Base-by-base conservation (phyloP, 2,113 vertebrate genomes). In the Sebastes schlegelii region DNA sequence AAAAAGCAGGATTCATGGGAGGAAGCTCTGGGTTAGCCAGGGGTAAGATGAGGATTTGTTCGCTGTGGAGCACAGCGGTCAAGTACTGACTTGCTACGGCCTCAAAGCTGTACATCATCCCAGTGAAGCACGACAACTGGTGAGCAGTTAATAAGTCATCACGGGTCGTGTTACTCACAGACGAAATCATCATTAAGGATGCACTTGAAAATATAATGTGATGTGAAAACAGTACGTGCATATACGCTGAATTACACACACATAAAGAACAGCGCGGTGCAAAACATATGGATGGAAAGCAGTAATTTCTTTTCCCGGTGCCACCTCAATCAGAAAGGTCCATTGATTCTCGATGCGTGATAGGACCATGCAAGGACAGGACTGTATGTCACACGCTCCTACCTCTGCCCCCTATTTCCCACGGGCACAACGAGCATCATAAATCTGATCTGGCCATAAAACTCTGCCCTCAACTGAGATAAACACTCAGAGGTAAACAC, bases 361-460 rank as follows among this genome's bases (percentile, higher is more conserved):
- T 26, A 11, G 74, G 54, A 43, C 58, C 74, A 40, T 34, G 62
- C 54, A 70, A 83, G 70, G 77, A 76, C 86, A 54, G 54, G 46
- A 26, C 86, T 61, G 57, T 74, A 88, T 88, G 82, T 85, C 85
- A 78, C 76, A 83, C 19, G 63, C 72, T 74, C 77, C 54, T 65
- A 79, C 62, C 77, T 70, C 51, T 79, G 89, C 67, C 77, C 69
- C n/a, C 48, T 66, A 43, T 89, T 82, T 89, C 84, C 80, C 64
- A 85, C 45, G 23, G 79, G 75, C 73, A 63, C 26, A 72, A 61
- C 34, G 70, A 23, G 42, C 65, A 16, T 67, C 62, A 68, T 92
- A 86, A 92, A 92, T 91, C 81, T 84, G 74, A 83, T 79, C 57
- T 21, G 66, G 54, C 55, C 76, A 48, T 87, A 81, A 90, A 89